phyloP scores from a whole-genome alignment of 2,113 vertebrate genomes.

The Caloenas nicobarica region DNA sequence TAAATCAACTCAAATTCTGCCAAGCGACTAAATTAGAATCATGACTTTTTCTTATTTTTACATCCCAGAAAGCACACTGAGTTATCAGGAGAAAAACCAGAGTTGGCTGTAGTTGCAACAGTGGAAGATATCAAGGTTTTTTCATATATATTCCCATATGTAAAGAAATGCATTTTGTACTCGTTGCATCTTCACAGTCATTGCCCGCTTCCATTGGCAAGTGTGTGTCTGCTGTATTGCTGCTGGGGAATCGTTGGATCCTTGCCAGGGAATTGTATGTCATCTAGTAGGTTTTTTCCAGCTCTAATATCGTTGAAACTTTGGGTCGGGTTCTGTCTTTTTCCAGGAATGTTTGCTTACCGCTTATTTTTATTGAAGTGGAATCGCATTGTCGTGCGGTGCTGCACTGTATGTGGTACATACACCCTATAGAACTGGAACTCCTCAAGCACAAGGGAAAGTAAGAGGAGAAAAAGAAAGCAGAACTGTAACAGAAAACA shows the following conservation, averaged over 20 bases:
- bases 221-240: neutral
- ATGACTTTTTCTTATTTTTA: neutral
- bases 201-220: neutral
- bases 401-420: neutral
- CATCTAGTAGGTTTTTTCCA: neutral
- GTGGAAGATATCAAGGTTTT: neutral
- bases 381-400: neutral
- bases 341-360: neutral
- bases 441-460: neutral
- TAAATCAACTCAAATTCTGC: neutral
- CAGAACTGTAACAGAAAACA: neutral
- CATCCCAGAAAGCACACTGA: neutral
- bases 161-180: neutral
- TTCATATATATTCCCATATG: neutral
- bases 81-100: neutral
- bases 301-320: neutral
- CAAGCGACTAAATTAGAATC: neutral
- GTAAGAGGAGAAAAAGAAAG: neutral
- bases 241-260: neutral
- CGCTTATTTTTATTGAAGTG: constrained; percentile 21
- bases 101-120: neutral
- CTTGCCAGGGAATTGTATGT: neutral
- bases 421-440: neutral
- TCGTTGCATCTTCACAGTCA: neutral
- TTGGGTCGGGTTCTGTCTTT: constrained; percentile 14